A percentile compares a stretch with the other conserved stretches of the same genome.
Evolutionary conservation across 2,797 vertebrate genomes (phyloP).

Genomic region (Rhabdomys pumilio): DNA sequence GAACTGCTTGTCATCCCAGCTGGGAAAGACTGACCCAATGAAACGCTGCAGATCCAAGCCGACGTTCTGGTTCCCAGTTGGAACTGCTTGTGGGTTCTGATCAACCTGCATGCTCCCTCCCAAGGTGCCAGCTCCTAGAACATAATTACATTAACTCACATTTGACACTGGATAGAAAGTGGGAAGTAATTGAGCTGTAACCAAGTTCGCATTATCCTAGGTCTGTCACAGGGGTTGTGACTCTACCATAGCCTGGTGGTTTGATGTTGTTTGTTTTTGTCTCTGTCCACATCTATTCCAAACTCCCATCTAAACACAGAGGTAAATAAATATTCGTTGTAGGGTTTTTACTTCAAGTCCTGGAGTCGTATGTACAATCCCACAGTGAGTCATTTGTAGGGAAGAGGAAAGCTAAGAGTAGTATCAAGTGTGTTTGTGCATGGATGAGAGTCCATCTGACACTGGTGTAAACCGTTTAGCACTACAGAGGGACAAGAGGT

Average conservation of each 20-base stretch:
- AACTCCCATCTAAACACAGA: conserved; percentile 1
- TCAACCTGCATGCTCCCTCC: neutral
- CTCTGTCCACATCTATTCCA: neutral
- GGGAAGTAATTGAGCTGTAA: neutral
- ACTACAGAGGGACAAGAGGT: neutral
- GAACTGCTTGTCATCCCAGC: neutral
- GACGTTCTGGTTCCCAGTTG: neutral
- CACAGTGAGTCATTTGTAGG: neutral
- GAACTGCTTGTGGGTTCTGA: neutral
- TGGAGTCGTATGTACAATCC: neutral
- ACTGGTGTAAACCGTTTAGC: neutral
- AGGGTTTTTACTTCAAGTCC: neutral
- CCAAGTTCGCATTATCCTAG: neutral
- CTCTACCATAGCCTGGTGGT: neutral
- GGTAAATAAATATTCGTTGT: neutral
- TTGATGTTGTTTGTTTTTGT: neutral
- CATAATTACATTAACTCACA: neutral
- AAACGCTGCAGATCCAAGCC: neutral
- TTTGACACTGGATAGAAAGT: neutral
- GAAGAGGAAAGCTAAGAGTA: neutral
- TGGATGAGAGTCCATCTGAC: conserved; percentile 22
- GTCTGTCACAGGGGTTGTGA: neutral
- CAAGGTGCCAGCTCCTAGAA: neutral
- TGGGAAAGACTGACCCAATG: neutral
- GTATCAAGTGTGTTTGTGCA: neutral